Evolutionary conservation across 2,113 vertebrate genomes (phyloP), one percentile per base, ranked within the genome.

Genomic region (Herpetotheres cachinnans): DNA sequence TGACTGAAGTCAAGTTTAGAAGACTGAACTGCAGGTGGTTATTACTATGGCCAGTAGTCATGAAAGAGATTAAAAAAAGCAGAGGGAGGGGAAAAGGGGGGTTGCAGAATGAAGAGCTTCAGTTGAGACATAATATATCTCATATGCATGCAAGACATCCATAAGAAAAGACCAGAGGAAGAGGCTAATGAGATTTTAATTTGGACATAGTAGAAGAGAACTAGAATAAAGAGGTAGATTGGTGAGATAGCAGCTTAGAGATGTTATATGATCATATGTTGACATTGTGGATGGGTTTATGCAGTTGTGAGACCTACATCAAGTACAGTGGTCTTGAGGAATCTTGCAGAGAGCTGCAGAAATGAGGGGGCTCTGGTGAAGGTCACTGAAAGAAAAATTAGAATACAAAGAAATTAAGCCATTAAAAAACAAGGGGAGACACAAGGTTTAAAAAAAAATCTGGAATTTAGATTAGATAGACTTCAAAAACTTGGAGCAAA

Each of bases 41-140:
- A 18, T 84, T 66, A 7, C n/a, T 70, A 5, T 9, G 54, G 29
- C 27, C 20, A 42, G 13, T 22, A 55, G 9, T 56, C 2, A 52
- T 27, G 13, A 67, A 86, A 63, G 29, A 27, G 6, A 47, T 63
- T 47, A 7, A 24, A 22, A 50, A 25, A 47, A 34, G 9, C 7
- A 19, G 26, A 32, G 21, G 1, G 6, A 2, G 2, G 5, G 24
- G 21, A 10, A 16, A 38, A 12, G 3, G 9, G 58, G 21, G 0
- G 4, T 13, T 66, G 14, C 12, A 71, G 26, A 74, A 55, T 44
- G n/a, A 82, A 88, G 62, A 88, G 19, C 25, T 81, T 78, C 5
- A 16, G 11, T 10, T 84, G 11, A 84, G 13, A 27, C 24, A 14
- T 47, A 49, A 32, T 40, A 4, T 29, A 20, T 46, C 13, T 30